These are phyloP conservation scores for Cacoxenus indagator DNA, from an alignment of 2,888 invertebrate species.

Conservation along the genomic window DNA sequence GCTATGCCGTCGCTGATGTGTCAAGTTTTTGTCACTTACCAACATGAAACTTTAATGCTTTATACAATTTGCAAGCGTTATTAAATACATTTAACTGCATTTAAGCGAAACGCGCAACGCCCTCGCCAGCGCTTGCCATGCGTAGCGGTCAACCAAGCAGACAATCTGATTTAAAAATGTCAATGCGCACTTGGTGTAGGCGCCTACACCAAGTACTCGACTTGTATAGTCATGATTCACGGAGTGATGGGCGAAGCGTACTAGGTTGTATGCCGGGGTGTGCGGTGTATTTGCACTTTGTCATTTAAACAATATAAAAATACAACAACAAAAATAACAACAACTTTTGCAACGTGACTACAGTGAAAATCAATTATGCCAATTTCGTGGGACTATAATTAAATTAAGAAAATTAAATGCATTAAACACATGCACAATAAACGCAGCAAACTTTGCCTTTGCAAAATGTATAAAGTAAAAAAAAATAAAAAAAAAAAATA, in stretches of 20 bases:
- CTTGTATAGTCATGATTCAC: too few relatives aligned
- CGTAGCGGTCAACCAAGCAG: constrained; percentile 6
- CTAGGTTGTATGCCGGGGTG: too few relatives aligned
- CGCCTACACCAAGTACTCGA: too few relatives aligned
- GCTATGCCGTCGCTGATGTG: too few relatives aligned
- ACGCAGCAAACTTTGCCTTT: background rate
- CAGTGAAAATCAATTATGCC: constrained; percentile 21
- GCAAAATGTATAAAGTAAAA: background rate
- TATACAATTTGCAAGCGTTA: background rate
- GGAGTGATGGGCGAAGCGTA: too few relatives aligned
- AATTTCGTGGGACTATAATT: constrained; percentile 11
- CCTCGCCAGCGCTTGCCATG: background rate
- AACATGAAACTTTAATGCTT: background rate
- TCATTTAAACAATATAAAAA: constrained; percentile 7
- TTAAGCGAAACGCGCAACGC: background rate
- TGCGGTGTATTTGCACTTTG: background rate
- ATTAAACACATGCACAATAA: background rate
- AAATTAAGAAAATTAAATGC: constrained; percentile 16
- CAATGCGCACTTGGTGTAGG: background rate
- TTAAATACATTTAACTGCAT: constrained; percentile 4
- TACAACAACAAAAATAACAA: background rate
- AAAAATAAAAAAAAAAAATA: background rate
- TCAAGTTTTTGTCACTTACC: too few relatives aligned
- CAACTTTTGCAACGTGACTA: background rate
- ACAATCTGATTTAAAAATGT: constrained; percentile 7